Base-by-base conservation (phyloP, 2,888 invertebrate species). In the Drosophila barbarae region DNA sequence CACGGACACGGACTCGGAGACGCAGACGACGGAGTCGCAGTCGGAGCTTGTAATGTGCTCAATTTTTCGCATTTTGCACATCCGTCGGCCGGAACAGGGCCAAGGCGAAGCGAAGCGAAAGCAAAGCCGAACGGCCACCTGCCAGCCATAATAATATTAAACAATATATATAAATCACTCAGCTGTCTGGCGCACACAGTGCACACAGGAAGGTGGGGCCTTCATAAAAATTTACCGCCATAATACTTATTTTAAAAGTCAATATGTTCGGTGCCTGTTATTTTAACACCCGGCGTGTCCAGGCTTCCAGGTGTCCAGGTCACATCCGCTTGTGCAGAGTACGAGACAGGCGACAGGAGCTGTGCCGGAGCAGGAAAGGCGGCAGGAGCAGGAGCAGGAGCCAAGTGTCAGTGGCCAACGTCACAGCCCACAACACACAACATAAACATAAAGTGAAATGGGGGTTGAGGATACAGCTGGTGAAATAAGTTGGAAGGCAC, bases 201-300 rank as follows among this genome's bases (percentile, higher is more conserved):
- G 47, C n/a, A 34, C 47, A 32, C 51, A 9, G 34, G 32, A 32
- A 36, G 38, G 53, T 38, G 23, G 53, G 70, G 83, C 76, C 79
- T 79, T 84, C 79, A 79, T 82, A 79, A 79, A 84, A 84, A 80
- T 84, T 64, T 84, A 79, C 79, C 72, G 77, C 77, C 85, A 84
- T 80, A 82, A 84, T 80, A 84, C 79, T 80, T 85, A 81, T 85
- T 81, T 85, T 85, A 81, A 84, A 81, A 81, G 81, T 85, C 81
- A 81, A 81, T 81, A 81, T 81, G 81, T 83, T 80, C 73, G 66
- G 72, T 78, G 79, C 84, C 82, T 74, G 85, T 81, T 81, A 85
- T 84, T 81, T 85, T 81, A 85, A 85, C 81, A 81, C 81, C 84
- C 79, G 73, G 76, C 78, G 77, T 82, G 79, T 84, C 70, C 79